Evolutionary conservation across 2,797 vertebrate genomes (phyloP).

Genomic region (Streptopelia turtur): DNA sequence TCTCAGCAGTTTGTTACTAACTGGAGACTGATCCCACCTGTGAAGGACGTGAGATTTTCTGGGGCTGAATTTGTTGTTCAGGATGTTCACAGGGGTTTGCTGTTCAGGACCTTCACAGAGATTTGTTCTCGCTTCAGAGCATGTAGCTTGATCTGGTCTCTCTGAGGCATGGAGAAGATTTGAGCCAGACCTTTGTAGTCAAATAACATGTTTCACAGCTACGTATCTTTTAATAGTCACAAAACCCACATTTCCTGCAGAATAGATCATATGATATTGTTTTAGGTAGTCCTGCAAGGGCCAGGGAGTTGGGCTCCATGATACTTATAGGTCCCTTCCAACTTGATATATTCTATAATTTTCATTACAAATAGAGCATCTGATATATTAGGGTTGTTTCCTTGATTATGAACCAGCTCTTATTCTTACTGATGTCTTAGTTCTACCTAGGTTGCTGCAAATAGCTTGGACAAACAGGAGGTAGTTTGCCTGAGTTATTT

Average conservation of each 20-base stretch:
- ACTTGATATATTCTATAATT: background rate
- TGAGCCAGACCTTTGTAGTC: background rate
- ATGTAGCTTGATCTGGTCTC: background rate
- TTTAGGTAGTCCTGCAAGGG: background rate
- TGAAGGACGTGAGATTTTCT: background rate
- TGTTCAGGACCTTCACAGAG: background rate
- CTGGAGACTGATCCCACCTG: background rate
- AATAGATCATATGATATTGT: background rate
- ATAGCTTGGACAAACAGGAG: background rate
- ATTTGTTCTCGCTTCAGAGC: background rate
- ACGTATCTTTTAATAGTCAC: background rate
- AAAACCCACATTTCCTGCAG: background rate
- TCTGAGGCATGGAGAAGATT: background rate
- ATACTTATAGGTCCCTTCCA: background rate
- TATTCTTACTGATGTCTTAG: background rate
- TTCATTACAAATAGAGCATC: background rate
- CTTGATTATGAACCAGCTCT: background rate
- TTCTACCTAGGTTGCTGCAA: background rate
- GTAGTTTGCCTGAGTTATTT: background rate
- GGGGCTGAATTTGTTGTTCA: background rate
- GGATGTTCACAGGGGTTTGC: background rate
- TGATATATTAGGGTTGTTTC: background rate
- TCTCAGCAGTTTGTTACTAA: background rate
- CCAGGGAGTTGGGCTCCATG: fast-evolving
- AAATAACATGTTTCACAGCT: background rate